Base-by-base conservation (phyloP, 1,140 invertebrate species). In the Macrocentrus cingulum region DNA sequence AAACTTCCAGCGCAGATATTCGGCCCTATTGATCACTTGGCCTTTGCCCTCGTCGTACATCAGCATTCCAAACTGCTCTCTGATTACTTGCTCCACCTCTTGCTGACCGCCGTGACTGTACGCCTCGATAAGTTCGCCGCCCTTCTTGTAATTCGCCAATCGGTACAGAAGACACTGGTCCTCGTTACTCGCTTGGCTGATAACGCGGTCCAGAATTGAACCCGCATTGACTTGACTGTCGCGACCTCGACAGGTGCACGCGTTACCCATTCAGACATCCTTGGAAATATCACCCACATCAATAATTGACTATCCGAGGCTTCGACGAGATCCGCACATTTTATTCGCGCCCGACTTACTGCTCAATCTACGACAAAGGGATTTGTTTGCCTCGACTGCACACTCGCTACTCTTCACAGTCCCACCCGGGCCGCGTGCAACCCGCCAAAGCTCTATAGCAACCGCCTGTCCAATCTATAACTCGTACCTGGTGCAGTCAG, bases 1-100 rank as follows among this genome's bases (percentile, higher is more conserved):
- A 71, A 92, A 94, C 71, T 94, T 95, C 95, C 95, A 98, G 44
- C 91, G 84, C 3, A 97, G 75, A 74, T 94, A 97, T 68, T 98
- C 95, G 0, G 91, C 88, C 19, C 92, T 83, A 69, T 93, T 95
- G 62, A 98, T 92, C 7, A 88, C 80, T 69, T 92, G 85, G 0
- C 94, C 92, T 67, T 90, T 87, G 5, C 95, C 96, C 37, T 93
- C 87, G 32, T 88, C 88, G 69, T 97, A 97, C 88, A 96, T 91
- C 65, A 95, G 88, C 0, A 91, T 84, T 0, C 88, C 87, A 65
- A 98, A 92, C 69, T 97, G 91, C 61, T 95, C 92, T 16, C 87
- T 82, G 20, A 97, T 92, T 32, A 97, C 77, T 72, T 89, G 88
- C 71, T 97, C 91, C 0, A 96, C 94, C 59, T 90, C 88, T 11